Base-by-base conservation (phyloP, 2,888 invertebrate genomes). In the Stenodera caucasica region DNA sequence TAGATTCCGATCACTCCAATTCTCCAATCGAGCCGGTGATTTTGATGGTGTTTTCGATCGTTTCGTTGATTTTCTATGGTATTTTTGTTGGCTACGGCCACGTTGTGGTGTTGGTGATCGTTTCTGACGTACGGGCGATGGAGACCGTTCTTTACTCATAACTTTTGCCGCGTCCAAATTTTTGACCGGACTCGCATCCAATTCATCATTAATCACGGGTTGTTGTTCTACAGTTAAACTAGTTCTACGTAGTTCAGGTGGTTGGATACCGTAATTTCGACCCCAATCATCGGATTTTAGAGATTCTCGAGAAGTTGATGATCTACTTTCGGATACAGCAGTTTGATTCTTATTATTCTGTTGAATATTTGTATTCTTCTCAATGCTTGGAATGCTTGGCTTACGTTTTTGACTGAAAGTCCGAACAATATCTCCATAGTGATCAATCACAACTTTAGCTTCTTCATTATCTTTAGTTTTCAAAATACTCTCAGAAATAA, bases 371-470 rank as follows among this genome's bases (percentile, higher is more conserved):
- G 18, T 15, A 51, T 11, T 18, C 15, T 14, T n/a, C 21, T 9
- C 45, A 18, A 26, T 45, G 23, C 59, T 37, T 3, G 73, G 65
- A 60, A 62, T 60, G 55, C 69, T 70, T 53, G 70, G 70, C 62
- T 64, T 67, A 66, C 70, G 68, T 71, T 45, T 45, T 52, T 66
- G 69, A 21, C 90, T 88, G 70, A 88, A 88, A 75, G 88, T 90
- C 70, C 86, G 86, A 1, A 93, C 90, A 66, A 93, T 88, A 75
- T 89, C 91, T 15, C 90, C 90, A 71, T 93, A 93, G 75, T 91
- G 90, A 80, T 91, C 90, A 14, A 90, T 89, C 0, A 90, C 87
- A 0, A 88, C 88, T 75, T 84, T 86, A 0, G 87, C 84, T 77
- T 88, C 90, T 67, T 90, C 90, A 53, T 82, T 82, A 29, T 84